Percentiles rank a stretch among this genome's conserved stretches.
Conservation (phyloP, 1,140 invertebrate species). For the Scaptomyza montana region DNA sequence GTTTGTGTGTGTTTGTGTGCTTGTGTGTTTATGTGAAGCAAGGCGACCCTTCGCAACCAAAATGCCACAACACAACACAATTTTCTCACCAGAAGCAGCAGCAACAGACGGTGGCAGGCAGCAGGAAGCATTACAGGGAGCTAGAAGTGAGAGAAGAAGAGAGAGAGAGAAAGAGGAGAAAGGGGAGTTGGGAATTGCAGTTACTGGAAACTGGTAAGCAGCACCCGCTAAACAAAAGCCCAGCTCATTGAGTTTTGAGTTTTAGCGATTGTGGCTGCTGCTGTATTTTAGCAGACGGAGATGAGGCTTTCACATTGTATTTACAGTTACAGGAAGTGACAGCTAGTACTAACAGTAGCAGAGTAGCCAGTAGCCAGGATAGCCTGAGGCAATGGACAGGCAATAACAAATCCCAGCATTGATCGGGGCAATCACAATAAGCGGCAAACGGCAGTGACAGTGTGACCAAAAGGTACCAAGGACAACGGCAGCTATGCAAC, state of each 20-base stretch:
- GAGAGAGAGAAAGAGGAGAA: not conserved
- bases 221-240: constrained; percentile 68
- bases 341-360: not conserved
- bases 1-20: constrained; percentile 49
- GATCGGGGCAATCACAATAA: constrained; percentile 45
- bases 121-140: not conserved
- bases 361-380: not conserved
- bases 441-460: constrained; percentile 10
- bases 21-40: constrained; percentile 36
- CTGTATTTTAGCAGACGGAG: not conserved
- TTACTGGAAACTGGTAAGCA: constrained; percentile 13
- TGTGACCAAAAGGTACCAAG: constrained; percentile 17
- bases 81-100: constrained; percentile 63
- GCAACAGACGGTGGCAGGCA: not conserved
- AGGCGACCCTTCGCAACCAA: constrained; percentile 69
- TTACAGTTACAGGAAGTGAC: constrained; percentile 42
- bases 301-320: constrained; percentile 19
- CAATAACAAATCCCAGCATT: constrained; percentile 34
- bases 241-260: constrained; percentile 70
- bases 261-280: constrained; percentile 34
- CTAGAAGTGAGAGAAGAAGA: not conserved
- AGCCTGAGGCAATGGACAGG: not conserved
- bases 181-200: constrained; percentile 1
- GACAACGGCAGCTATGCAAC: constrained; percentile 2
- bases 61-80: constrained; percentile 76